phyloP scores from a whole-genome alignment of 2,888 invertebrate species.

The Arctia plantaginis region DNA sequence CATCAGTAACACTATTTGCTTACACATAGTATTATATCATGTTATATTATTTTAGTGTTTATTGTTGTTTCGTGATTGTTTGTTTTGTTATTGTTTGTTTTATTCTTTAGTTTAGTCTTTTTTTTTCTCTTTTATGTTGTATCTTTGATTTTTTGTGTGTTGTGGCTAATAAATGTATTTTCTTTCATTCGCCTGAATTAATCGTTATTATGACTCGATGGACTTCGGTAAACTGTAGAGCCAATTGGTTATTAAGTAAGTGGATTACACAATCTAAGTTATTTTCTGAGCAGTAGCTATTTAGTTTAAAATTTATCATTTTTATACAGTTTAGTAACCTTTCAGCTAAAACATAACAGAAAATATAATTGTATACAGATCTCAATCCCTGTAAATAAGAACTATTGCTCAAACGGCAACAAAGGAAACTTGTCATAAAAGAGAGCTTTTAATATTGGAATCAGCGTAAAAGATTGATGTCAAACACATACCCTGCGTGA shows the following conservation, averaged over 20 bases:
- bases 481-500: constrained; percentile 44
- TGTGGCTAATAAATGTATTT: no score
- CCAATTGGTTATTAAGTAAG: background rate
- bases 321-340: background rate
- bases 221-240: background rate
- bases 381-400: constrained; percentile 29
- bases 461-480: constrained; percentile 54
- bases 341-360: constrained; percentile 12
- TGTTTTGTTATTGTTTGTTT: no score
- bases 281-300: background rate
- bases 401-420: constrained; percentile 40
- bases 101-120: no score
- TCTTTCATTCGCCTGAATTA: background rate
- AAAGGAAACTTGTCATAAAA: constrained; percentile 41
- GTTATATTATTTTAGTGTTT: no score
- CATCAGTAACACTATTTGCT: background rate
- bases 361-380: constrained; percentile 17
- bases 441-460: constrained; percentile 51
- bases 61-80: no score
- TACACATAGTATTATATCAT: background rate
- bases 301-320: background rate
- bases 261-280: background rate
- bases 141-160: no score
- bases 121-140: no score
- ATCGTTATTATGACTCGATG: background rate